These are phyloP conservation scores for Lycaon pictus DNA, from an alignment of 2,113 vertebrate genomes.

Conservation along the genomic window DNA sequence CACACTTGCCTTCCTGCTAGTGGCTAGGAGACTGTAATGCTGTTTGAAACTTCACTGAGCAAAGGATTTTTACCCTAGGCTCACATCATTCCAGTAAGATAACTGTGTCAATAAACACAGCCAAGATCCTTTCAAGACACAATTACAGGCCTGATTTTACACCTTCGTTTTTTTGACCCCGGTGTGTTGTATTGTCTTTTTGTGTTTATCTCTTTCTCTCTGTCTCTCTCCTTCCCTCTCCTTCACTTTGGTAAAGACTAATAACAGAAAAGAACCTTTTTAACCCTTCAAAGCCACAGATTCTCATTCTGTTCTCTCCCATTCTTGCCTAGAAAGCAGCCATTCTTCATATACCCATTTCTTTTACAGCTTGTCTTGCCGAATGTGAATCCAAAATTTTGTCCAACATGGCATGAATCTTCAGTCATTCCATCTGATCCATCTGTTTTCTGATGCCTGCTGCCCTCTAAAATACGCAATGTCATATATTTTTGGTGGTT, in stretches of 20 bases:
- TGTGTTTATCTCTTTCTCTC: background rate
- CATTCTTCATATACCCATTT: background rate
- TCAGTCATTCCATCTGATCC: background rate
- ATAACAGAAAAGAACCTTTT: background rate
- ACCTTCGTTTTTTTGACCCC: background rate
- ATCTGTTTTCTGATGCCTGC: background rate
- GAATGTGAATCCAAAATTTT: background rate
- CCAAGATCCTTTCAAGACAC: background rate
- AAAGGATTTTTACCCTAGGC: background rate
- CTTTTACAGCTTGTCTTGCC: background rate
- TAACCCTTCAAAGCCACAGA: background rate
- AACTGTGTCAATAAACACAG: background rate
- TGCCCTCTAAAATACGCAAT: background rate
- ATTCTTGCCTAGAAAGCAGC: background rate
- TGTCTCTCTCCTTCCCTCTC: fast-evolving
- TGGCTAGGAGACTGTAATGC: background rate
- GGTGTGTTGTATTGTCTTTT: background rate
- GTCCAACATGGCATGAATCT: background rate
- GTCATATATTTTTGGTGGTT: background rate
- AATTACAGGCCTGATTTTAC: background rate
- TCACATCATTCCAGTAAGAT: background rate
- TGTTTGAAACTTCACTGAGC: background rate
- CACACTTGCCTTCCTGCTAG: background rate
- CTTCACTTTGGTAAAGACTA: background rate
- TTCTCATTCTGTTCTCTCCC: background rate